Base-by-base conservation (phyloP, 1,140 invertebrate species). In the Arctopsyche grandis region DNA sequence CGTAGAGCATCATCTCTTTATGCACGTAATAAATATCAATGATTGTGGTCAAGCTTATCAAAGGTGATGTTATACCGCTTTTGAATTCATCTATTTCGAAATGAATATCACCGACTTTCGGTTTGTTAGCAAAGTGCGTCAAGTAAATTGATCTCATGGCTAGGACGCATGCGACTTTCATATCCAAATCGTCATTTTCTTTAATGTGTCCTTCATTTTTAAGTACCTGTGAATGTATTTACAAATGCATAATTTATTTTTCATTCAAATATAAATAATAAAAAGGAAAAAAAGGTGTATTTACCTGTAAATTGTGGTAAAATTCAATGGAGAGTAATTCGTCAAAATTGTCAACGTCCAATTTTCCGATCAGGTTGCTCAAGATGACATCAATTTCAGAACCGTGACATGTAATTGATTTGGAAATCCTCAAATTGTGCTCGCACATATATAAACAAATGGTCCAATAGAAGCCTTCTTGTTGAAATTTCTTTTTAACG, bases 381-480 rank as follows among this genome's bases (percentile, higher is more conserved):
- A 66, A 66, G 14, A 66, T 66, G 0, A 5, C 10, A 9, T 26
- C 63, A 26, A 66, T 26, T 66, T 66, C 63, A 12, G 22, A 26
- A 26, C 14, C n/a, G 63, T 66, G 24, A 26, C 63, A 24, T 5
- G 63, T 66, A 3, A 66, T 22, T 1, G 71, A 24, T 74, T 63
- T 76, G 19, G 74, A 76, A 9, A 46, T 46, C 44, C 24, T 66
- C 26, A 63, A 63, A 56, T 63, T 76, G 38, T 26, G 44, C 10
- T 74, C 44, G 58, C 70, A 80, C 22, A 82, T 29, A 58, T 78
- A 43, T 58, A 79, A 63, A 63, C 77, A 81, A 46, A 63, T 52
- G 1, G 80, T 60, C 82, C 82, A 83, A 48, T 83, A 83, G 16
- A 79, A 75, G 10, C 80, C 82, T 56, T 83, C 78, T 0, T 29